These are phyloP conservation scores for Eremophila alpestris DNA, from an alignment of 2,797 vertebrate species.

Conservation along the genomic window DNA sequence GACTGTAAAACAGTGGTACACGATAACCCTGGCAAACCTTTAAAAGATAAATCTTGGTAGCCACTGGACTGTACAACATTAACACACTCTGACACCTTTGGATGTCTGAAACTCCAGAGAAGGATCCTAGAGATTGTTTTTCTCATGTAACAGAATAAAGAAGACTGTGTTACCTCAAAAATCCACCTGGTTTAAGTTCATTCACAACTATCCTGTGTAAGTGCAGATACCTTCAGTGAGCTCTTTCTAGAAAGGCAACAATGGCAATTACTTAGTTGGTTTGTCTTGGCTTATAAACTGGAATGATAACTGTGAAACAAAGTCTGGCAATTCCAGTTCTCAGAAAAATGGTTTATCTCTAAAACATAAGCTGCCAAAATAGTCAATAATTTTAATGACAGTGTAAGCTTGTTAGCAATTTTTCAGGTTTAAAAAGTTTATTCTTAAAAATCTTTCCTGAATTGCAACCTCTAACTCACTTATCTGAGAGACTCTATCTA, in stretches of 20 bases:
- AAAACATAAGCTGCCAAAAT: neutral
- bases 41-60: slow-evolving; percentile 37
- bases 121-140: neutral
- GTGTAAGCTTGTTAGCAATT: neutral
- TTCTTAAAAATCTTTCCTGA: neutral
- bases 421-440: neutral
- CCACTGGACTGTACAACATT: slow-evolving; percentile 20
- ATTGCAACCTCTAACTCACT: neutral
- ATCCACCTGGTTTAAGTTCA: neutral
- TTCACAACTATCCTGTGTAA: neutral
- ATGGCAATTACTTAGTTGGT: neutral
- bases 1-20: slow-evolving; percentile 26
- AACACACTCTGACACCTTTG: neutral
- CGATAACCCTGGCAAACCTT: slow-evolving; percentile 9
- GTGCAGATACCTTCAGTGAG: neutral
- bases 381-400: neutral
- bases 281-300: neutral
- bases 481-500: neutral
- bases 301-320: neutral
- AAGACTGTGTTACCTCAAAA: neutral
- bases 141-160: neutral
- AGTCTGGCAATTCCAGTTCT: neutral
- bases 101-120: neutral
- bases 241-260: neutral
- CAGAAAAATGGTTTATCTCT: neutral